These are phyloP conservation scores for Rostrhamus sociabilis DNA, from an alignment of 2,797 vertebrate genomes.

Conservation along the genomic window DNA sequence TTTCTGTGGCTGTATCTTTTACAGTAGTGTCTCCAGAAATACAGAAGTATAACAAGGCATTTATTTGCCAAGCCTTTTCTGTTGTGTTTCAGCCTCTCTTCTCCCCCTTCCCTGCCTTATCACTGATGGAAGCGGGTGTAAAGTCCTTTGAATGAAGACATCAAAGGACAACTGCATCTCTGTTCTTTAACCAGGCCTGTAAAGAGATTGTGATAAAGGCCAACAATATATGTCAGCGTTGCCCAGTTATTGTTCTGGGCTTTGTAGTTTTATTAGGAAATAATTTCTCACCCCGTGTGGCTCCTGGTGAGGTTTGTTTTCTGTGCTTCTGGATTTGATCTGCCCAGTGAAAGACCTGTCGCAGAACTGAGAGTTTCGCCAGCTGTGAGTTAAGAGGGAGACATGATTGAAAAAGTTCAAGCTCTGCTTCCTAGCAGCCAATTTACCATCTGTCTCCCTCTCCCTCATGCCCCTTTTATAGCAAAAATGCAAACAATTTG, in stretches of 20 bases:
- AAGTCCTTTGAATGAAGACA: slow-evolving; percentile 74
- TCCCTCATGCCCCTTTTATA: slow-evolving; percentile 34
- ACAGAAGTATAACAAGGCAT: not conserved
- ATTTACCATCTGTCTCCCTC: slow-evolving; percentile 65
- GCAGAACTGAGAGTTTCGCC: slow-evolving; percentile 26
- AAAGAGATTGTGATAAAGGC: slow-evolving; percentile 79
- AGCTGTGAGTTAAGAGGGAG: slow-evolving; percentile 65
- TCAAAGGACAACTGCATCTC: slow-evolving; percentile 73
- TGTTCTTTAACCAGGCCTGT: slow-evolving; percentile 78
- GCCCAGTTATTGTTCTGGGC: slow-evolving; percentile 72
- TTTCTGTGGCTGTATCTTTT: not conserved
- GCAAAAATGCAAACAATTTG: slow-evolving; percentile 70
- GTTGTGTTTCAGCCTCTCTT: slow-evolving; percentile 34
- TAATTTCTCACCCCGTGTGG: slow-evolving; percentile 69
- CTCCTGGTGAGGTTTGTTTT: slow-evolving; percentile 70
- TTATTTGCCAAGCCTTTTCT: slow-evolving; percentile 20
- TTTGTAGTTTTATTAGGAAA: slow-evolving; percentile 82
- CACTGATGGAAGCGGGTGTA: slow-evolving; percentile 43
- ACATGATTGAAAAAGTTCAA: slow-evolving; percentile 64
- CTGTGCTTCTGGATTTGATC: slow-evolving; percentile 66
- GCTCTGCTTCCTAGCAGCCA: slow-evolving; percentile 48
- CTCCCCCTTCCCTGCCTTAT: slow-evolving; percentile 25
- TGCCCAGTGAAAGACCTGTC: slow-evolving; percentile 58
- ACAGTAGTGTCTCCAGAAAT: not conserved
- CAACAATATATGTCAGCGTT: slow-evolving; percentile 74